Conservation (phyloP, 2,113 vertebrate genomes). For the Seriola rivoliana region DNA sequence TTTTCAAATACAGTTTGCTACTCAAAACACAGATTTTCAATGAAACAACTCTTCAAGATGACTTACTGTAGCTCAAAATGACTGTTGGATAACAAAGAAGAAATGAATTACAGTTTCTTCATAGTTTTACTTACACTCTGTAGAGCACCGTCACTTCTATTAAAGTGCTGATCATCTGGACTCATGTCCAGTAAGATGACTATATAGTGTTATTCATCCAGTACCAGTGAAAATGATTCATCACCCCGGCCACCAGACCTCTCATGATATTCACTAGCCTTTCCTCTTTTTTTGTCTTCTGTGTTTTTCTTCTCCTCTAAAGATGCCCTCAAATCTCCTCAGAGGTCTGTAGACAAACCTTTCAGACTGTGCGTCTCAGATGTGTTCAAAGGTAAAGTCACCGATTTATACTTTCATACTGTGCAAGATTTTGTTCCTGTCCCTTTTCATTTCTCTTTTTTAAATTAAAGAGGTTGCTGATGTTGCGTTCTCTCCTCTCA, state of each 20-base stretch:
- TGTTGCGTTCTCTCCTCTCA: conserved; percentile 75
- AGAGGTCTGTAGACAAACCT: conserved; percentile 93
- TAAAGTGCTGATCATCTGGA: not conserved
- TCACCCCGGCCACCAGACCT: not conserved
- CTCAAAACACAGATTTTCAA: not conserved
- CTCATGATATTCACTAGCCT: not conserved
- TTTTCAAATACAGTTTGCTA: not conserved
- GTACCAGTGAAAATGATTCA: conserved; percentile 55
- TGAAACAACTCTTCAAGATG: not conserved
- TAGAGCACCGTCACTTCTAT: not conserved
- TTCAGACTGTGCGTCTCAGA: conserved; percentile 96
- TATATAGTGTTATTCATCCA: not conserved
- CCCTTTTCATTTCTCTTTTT: not conserved
- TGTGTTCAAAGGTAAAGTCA: conserved; percentile 95
- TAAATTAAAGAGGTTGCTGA: not conserved
- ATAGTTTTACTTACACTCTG: not conserved
- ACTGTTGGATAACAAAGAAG: too few species aligned
- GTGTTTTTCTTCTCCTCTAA: conserved; percentile 13
- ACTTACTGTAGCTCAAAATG: not conserved
- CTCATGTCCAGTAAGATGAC: not conserved
- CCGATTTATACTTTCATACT: not conserved
- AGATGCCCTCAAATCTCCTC: conserved; percentile 96
- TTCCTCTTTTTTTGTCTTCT: conserved; percentile 5
- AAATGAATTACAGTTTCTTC: not conserved
- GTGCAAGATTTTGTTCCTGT: too few species aligned